Base-by-base conservation (phyloP, 2,888 invertebrate genomes). In the Tetheella fluctuosa region DNA sequence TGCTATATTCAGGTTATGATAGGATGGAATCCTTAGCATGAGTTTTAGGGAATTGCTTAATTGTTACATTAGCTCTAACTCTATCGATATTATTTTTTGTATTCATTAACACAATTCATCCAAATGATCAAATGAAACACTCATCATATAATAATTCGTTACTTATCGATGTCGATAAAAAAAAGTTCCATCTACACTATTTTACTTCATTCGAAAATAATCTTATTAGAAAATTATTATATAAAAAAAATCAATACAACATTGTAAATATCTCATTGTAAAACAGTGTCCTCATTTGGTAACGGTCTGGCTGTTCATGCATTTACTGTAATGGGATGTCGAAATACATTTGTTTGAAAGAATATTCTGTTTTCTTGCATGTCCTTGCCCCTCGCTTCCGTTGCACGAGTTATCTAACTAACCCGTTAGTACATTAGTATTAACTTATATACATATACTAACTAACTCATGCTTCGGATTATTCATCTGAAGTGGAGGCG, bases 351-450 rank as follows among this genome's bases (percentile, higher is more conserved):
- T 81, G 82, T 85, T 85, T 80, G 70, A 87, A 89, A 76, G 77
- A 83, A 85, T 83, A 86, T 81, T 84, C 88, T 92, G 89, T 92
- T 93, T 92, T 92, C 89, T 93, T 93, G 93, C 93, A 93, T 92
- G 90, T 71, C 80, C 88, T 86, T 80, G 67, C 81, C 82, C 85
- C 73, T 75, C 62, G 77, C 77, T 72, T 76, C 78, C 79, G 81
- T 82, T 74, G 84, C 86, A 88, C 83, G 88, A 84, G 80, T 71
- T 68, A n/a, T n/a, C n/a, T n/a, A 30, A 17, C 57, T 59, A 23
- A 48, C 28, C 52, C n/a, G 20, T 48, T 15, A 25, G 54, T 59
- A 53, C 54, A 23, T 30, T n/a, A 39, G 52, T 28, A 30, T 52
- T 42, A 28, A 30, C 28, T 48, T 6, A 15, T 54, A 17, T 7